Evolutionary conservation across 1,140 invertebrate genomes (phyloP), one percentile per base, ranked within the genome.

Genomic region (Periplaneta americana): DNA sequence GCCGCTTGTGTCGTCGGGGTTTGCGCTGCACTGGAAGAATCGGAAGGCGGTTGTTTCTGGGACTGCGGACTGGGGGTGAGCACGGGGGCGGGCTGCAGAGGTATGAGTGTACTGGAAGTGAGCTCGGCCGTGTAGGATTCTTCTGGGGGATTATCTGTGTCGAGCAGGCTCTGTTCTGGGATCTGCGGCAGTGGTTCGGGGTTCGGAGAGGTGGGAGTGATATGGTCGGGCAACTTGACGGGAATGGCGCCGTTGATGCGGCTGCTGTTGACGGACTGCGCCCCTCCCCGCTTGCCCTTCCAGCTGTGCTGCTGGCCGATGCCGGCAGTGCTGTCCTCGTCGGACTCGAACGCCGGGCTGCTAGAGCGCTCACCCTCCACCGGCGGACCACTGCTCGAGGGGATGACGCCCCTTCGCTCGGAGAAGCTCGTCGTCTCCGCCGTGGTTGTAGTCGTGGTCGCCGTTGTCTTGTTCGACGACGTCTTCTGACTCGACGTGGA

Each of bases 321-420:
- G 13, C 83, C 83, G 32, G 86, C 83, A 0, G 91, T 90, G 82
- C 94, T 96, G 82, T 96, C 95, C 75, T 98, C 97, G 87, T 99
- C 98, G 0, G 97, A 98, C 83, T 98, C 97, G 87, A 98, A 98
- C 0, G 96, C 96, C 0, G 97, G 97, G 86, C 96, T 98, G 85
- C 96, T 98, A 0, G 97, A 98, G 35, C 97, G 90, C 87, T 99
- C 97, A 9, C 82, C 82, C 35, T 82, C 82, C 11, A 82, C 28
- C 48, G 32, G 39, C 33, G 31, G 75, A 1, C 15, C 96, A 95
- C 74, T 74, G 78, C 4, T 85, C 83, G 2, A 85, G 82, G 84
- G 86, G 85, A 85, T 1, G 84, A 83, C 10, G 75, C 34, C 57
- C 31, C 28, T 33, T 6, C 48, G 79, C 31, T 84, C 82, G 17